Conservation (phyloP, 1,140 invertebrate genomes). For the Listronotus oregonensis region DNA sequence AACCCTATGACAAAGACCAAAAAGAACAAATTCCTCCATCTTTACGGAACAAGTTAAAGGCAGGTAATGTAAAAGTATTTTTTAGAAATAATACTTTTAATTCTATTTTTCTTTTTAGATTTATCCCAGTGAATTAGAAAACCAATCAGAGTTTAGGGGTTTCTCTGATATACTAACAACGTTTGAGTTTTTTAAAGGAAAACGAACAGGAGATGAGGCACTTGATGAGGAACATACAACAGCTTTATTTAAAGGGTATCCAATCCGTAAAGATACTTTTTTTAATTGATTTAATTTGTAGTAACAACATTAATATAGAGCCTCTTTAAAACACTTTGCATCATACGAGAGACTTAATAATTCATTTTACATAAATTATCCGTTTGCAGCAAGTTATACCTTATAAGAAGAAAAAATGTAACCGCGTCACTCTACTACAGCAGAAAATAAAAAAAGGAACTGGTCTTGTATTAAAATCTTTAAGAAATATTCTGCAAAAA, state of each 20-base stretch:
- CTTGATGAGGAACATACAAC: constrained; percentile 65
- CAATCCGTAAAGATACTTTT: too few species aligned
- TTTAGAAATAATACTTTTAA: too few species aligned
- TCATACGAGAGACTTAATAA: constrained; percentile 11
- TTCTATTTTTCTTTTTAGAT: constrained; percentile 62
- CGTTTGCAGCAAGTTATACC: too few species aligned
- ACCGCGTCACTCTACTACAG: too few species aligned
- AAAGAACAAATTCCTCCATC: constrained; percentile 35
- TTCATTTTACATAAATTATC: neutral
- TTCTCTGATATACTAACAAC: constrained; percentile 79
- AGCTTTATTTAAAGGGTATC: constrained; percentile 56
- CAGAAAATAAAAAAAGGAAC: too few species aligned
- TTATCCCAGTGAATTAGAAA: constrained; percentile 76
- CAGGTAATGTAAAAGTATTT: neutral
- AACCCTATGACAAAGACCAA: constrained; percentile 42
- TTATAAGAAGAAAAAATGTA: too few species aligned
- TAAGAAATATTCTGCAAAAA: too few species aligned
- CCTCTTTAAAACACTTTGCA: too few species aligned
- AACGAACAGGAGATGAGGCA: constrained; percentile 66
- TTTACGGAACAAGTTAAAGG: constrained; percentile 13
- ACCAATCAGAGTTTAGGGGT: constrained; percentile 72
- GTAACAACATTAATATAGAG: too few species aligned
- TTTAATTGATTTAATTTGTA: too few species aligned
- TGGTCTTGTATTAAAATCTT: too few species aligned
- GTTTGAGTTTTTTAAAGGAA: constrained; percentile 76